These are phyloP conservation scores for Mesoligia furuncula DNA, from an alignment of 2,888 invertebrate species.

Conservation along the genomic window DNA sequence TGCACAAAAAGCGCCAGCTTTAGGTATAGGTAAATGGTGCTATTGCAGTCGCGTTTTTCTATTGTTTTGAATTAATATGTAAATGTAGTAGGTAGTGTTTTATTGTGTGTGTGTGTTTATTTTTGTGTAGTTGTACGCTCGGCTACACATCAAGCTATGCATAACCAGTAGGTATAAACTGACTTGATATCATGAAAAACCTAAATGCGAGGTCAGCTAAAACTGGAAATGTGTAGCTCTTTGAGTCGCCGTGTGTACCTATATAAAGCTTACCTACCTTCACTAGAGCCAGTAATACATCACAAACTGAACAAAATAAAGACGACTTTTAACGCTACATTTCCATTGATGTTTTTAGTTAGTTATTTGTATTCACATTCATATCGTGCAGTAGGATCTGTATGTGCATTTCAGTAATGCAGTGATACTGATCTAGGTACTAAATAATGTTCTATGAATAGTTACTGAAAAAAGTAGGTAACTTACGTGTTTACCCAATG, in stretches of 20 bases:
- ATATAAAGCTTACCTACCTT: background rate
- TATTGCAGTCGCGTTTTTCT: constrained; percentile 4
- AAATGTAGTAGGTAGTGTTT: background rate
- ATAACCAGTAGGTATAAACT: no score
- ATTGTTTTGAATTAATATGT: background rate
- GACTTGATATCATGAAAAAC: no score
- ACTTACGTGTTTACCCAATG: background rate
- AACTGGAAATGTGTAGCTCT: no score
- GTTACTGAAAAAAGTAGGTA: background rate
- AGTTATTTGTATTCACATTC: constrained; percentile 1
- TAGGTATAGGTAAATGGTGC: background rate
- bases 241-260: no score
- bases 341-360: constrained; percentile 11
- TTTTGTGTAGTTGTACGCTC: background rate
- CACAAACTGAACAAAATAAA: background rate
- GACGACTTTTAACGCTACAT: background rate
- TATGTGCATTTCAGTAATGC: constrained; percentile 16
- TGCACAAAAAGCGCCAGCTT: background rate
- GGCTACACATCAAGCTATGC: no score
- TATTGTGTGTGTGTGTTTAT: background rate
- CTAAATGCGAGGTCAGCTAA: no score
- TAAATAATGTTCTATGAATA: constrained; percentile 15
- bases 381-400: constrained; percentile 13
- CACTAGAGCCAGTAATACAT: background rate
- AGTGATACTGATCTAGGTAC: constrained; percentile 34